phyloP scores from a whole-genome alignment of 2,888 invertebrate genomes.

The Megalurothrips usitatus region DNA sequence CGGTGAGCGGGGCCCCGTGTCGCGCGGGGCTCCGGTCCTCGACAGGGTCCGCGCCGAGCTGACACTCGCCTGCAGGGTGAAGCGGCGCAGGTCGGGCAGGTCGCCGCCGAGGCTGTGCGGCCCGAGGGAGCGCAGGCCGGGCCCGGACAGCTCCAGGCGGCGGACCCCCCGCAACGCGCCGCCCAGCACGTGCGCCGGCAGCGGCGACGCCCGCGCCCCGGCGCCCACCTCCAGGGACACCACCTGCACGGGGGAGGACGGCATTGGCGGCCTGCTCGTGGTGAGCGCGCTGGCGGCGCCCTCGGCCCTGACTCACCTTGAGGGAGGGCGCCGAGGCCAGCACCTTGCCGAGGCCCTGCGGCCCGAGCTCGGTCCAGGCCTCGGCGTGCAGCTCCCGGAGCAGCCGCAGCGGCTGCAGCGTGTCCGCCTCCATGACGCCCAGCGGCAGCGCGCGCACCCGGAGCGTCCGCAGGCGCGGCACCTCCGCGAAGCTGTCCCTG shows the following conservation, averaged over 20 bases:
- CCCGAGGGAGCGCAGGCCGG: constrained; percentile 42
- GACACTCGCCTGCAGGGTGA: constrained; percentile 34
- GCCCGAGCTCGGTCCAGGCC: constrained; percentile 70
- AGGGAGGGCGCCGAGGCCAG: constrained; percentile 32
- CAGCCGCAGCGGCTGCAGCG: constrained; percentile 65
- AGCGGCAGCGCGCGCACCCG: constrained; percentile 68
- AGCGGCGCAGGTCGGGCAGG: constrained; percentile 1
- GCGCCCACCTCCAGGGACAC: constrained; percentile 43
- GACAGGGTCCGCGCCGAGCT: too few relatives aligned
- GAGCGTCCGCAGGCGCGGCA: constrained; percentile 66
- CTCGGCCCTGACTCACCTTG: constrained; percentile 36
- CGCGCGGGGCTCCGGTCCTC: too few relatives aligned
- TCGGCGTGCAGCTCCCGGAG: constrained; percentile 66
- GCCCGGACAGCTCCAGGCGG: constrained; percentile 45
- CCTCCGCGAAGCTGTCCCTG: constrained; percentile 65
- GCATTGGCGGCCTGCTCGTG: too few relatives aligned
- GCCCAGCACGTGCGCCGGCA: constrained; percentile 45
- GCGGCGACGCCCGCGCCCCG: constrained; percentile 40
- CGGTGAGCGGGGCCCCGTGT: too few relatives aligned
- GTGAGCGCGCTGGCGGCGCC: too few relatives aligned
- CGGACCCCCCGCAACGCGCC: constrained; percentile 46
- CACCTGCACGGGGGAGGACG: too few relatives aligned
- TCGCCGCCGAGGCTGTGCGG: constrained; percentile 43
- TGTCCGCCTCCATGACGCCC: constrained; percentile 68
- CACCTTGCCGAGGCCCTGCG: constrained; percentile 44